Evolutionary conservation across 2,113 vertebrate genomes (phyloP).

Genomic region (Delphinapterus leucas): DNA sequence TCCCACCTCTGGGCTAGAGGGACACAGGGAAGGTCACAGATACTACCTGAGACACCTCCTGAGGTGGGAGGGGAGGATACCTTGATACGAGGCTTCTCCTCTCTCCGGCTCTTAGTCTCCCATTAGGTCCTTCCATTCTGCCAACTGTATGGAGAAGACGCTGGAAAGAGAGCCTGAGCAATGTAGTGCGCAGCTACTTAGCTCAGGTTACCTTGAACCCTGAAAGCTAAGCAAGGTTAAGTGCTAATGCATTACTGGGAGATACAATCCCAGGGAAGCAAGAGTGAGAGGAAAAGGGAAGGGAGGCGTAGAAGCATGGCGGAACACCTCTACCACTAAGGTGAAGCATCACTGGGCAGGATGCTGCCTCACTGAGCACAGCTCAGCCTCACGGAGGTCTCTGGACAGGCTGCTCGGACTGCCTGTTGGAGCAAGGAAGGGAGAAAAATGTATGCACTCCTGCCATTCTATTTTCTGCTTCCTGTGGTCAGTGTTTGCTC

Average conservation of each 20-base stretch:
- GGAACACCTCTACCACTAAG: not conserved
- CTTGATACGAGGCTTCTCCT: not conserved
- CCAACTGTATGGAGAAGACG: not conserved
- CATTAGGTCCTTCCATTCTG: not conserved
- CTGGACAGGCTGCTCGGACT: not conserved
- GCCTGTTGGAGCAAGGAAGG: not conserved
- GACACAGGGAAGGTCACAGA: not conserved
- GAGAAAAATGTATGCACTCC: not conserved
- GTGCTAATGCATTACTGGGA: not conserved
- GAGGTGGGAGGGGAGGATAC: too few species aligned
- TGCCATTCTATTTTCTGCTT: not conserved
- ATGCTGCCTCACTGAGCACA: not conserved
- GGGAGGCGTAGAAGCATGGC: not conserved
- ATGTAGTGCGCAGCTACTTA: not conserved
- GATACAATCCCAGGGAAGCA: not conserved
- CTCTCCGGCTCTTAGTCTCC: not conserved
- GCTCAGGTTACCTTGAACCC: not conserved
- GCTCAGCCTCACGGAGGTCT: not conserved
- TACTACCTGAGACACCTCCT: accelerated
- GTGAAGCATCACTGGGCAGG: not conserved
- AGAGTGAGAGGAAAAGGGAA: not conserved
- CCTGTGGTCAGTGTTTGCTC: not conserved
- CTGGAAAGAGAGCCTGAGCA: not conserved
- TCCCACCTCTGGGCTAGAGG: not conserved
- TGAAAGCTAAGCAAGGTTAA: not conserved